A percentile compares a stretch with the other conserved stretches of the same genome.
Evolutionary conservation across 1,140 invertebrate species (phyloP).

Genomic region (Lepidotrigona ventralis): DNA sequence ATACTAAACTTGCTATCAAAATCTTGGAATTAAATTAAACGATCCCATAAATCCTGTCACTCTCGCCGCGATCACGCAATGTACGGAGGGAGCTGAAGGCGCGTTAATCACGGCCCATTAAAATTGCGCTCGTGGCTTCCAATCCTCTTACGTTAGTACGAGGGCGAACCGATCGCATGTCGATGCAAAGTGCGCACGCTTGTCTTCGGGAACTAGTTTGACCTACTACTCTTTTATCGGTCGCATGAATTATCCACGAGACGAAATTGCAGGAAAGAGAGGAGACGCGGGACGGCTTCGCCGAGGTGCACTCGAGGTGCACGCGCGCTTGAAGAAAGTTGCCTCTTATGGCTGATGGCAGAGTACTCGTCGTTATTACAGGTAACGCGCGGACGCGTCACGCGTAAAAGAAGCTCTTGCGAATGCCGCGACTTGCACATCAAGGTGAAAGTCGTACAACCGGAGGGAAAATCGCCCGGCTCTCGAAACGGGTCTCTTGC

Average conservation of each 20-base stretch:
- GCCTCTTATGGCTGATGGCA: constrained; percentile 36
- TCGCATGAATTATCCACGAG: constrained; percentile 30
- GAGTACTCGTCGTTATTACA: constrained; percentile 4
- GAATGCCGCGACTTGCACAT: neutral
- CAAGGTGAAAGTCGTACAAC: constrained; percentile 16
- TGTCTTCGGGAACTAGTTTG: constrained; percentile 9
- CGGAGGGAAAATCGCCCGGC: neutral
- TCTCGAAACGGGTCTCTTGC: neutral
- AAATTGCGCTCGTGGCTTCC: neutral
- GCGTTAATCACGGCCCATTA: neutral
- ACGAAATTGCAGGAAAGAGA: constrained; percentile 15
- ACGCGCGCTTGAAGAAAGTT: constrained; percentile 30
- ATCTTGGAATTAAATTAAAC: constrained; percentile 4
- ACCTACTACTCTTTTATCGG: constrained; percentile 36
- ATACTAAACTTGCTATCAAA: neutral
- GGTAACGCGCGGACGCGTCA: neutral
- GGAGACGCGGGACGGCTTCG: neutral
- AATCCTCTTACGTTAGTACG: neutral
- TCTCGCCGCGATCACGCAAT: neutral
- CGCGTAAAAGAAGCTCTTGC: neutral
- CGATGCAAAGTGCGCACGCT: neutral
- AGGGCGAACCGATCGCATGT: neutral
- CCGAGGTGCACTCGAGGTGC: neutral
- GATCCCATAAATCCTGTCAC: neutral
- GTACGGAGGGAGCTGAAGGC: too few relatives aligned